A percentile compares a stretch with the other conserved stretches of the same genome.
Evolutionary conservation across 2,797 vertebrate genomes (phyloP).

Genomic region (Esox lucius): DNA sequence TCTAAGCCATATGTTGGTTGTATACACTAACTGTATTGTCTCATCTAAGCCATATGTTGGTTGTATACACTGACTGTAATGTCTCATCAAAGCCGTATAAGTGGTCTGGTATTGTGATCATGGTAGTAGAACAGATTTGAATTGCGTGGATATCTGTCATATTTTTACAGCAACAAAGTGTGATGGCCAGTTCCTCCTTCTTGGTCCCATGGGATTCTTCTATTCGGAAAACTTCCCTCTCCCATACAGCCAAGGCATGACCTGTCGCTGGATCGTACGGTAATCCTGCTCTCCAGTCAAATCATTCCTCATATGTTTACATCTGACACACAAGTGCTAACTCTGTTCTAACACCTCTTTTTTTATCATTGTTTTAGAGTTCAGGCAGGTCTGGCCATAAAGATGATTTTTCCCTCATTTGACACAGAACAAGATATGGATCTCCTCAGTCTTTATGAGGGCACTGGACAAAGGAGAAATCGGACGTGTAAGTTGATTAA

Average conservation of each 20-base stretch:
- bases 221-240: constrained; percentile 75
- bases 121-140: neutral
- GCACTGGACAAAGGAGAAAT: constrained; percentile 73
- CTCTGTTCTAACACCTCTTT: neutral
- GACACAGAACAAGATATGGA: constrained; percentile 68
- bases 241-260: constrained; percentile 57
- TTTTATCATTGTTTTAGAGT: constrained; percentile 63
- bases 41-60: no score
- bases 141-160: neutral
- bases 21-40: no score
- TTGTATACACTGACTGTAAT: no score
- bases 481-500: constrained; percentile 74
- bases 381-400: constrained; percentile 71
- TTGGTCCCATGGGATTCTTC: constrained; percentile 77
- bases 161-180: constrained; percentile 80
- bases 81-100: no score
- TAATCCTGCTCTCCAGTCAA: constrained; percentile 47
- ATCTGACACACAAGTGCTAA: neutral
- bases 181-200: constrained; percentile 86
- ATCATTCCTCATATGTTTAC: neutral
- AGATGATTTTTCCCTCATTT: constrained; percentile 77
- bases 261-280: constrained; percentile 89
- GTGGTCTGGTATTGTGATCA: neutral
- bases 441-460: constrained; percentile 80
- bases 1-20: no score